Base-by-base conservation (phyloP, 2,888 invertebrate species). In the Odontocerum albicorne region DNA sequence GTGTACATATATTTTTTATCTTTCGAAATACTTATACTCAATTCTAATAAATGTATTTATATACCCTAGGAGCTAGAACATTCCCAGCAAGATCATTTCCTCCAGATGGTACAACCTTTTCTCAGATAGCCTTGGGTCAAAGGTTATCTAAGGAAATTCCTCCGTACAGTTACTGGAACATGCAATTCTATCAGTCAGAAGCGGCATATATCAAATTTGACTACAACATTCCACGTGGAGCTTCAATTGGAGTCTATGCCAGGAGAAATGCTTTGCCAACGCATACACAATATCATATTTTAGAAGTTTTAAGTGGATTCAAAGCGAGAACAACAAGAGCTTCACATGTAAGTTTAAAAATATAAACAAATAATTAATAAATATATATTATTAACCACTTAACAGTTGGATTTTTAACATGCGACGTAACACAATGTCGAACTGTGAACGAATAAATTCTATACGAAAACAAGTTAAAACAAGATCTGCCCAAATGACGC, bases 111-210 rank as follows among this genome's bases (percentile, higher is more conserved):
- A 93, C 92, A 64, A 92, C 93, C 49, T 94, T 94, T 74, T 88
- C 88, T 66, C 92, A 93, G 80, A 90, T 95, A 67, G 84, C 87
- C 63, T 79, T 95, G 68, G 93, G 94, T 63, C 89, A 92, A 74
- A 87, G 90, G 70, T 80, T 93, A 66, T 88, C 90, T 66, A 88
- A 91, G 75, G 88, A 90, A 77, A 92, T 97, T 69, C 88, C 90
- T 67, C 89, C 96, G 62, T 94, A 95, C 76, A 90, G 94, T 70
- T 96, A 96, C 74, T 96, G 96, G 96, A 94, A 95, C 74, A 92
- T 95, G 87, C 94, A 95, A 75, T 96, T 97, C 75, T 93, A 92
- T 75, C 95, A 96, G 74, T 90, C 92, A 58, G 91, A 94, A 74
- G 89, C 95, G 49, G 90, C 92, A 40, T 95, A 94, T 74, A 90